Base-by-base conservation (phyloP, 1,140 invertebrate species). In the Drosophila ogumai region DNA sequence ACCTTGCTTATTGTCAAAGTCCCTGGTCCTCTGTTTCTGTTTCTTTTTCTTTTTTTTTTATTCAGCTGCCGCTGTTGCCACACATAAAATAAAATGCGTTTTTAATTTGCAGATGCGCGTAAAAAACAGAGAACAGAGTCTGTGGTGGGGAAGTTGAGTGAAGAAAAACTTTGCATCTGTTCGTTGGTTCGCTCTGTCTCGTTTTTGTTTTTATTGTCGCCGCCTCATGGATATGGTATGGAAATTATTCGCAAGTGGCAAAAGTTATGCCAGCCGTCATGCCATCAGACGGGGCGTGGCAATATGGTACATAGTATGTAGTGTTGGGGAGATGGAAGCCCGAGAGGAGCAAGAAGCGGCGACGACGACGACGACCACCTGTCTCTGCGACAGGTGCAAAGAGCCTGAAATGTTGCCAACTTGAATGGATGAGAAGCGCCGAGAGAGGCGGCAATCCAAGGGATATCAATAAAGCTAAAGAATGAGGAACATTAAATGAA, bases 71-170 rank as follows among this genome's bases (percentile, higher is more conserved):
- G 38, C 46, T 49, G 40, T 54, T 69, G 66, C 66, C 68, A 72
- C 57, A 65, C 75, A 90, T 75, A 85, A 85, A 90, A 90, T 90
- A 90, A 90, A 90, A 90, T 90, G 85, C 86, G 85, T 90, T 90
- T 90, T 90, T 90, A 90, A 90, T 90, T 90, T 90, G 85, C 81
- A 90, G 85, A 90, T 90, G 85, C 81, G 81, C 85, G 81, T 90
- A 88, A 88, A 88, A 63, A 74, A 49, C 46, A 41, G 15, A 46
- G 46, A 46, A 34, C 32, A 64, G 36, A 10, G n/a, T 31, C 17
- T 15, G 46, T 12, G 31, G 66, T 19, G n/a, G 47, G 52, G 22
- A 10, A 47, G 50, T 54, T 54, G 50, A 47, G 55, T 40, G 43
- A n/a, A 44, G 57, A 61, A 67, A 64, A 82, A 65, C 72, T 75